Conservation (phyloP, 2,888 invertebrate genomes). For the Thumatha senex region DNA sequence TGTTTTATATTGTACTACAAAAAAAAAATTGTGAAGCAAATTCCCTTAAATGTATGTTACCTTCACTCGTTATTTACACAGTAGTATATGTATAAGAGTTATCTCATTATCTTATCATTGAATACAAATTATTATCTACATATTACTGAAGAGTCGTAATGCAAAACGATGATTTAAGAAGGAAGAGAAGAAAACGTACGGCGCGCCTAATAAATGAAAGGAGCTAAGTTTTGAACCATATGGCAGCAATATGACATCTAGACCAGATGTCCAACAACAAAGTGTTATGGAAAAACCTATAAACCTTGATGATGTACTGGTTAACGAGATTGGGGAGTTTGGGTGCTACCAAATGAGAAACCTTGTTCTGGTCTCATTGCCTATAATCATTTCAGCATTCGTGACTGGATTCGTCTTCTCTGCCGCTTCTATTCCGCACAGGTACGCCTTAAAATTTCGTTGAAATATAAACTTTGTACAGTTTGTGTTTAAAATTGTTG, state of each 20-base stretch:
- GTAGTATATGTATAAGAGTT: no score
- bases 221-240: not conserved
- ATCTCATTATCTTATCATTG: not conserved
- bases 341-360: constrained; percentile 86
- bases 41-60: no score
- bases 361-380: constrained; percentile 83
- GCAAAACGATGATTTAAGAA: not conserved
- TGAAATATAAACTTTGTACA: no score
- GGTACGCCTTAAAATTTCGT: constrained; percentile 67
- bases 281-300: constrained; percentile 30
- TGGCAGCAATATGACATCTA: not conserved
- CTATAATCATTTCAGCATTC: constrained; percentile 86
- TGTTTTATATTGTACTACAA: no score
- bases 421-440: constrained; percentile 86
- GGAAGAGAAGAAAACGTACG: not conserved
- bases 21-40: no score
- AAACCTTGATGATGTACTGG: constrained; percentile 79
- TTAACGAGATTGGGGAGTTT: constrained; percentile 84
- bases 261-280: not conserved
- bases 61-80: no score
- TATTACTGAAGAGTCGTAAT: not conserved
- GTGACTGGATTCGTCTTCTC: constrained; percentile 88
- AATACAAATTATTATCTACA: not conserved
- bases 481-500: not conserved
- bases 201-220: no score